Conservation (phyloP, 1,140 invertebrate species). For the Charaxes varanes region DNA sequence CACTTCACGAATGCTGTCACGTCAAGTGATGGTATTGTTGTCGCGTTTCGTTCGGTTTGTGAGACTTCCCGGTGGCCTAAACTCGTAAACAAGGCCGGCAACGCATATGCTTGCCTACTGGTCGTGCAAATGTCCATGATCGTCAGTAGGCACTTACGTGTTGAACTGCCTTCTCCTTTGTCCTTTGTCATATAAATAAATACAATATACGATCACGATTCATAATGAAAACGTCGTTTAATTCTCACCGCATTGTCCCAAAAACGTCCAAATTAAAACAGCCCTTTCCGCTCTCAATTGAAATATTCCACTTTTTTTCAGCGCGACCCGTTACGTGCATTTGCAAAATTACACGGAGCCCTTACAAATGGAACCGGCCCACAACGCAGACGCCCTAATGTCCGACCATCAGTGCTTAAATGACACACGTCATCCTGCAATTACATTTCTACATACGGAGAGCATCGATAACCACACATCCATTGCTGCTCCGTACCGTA, state of each 20-base stretch:
- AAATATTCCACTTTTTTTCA: slow-evolving; percentile 51
- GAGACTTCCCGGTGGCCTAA: too few relatives aligned
- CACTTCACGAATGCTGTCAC: too few relatives aligned
- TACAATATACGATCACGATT: too few relatives aligned
- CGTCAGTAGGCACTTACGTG: too few relatives aligned
- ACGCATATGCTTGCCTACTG: too few relatives aligned
- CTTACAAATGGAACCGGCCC: slow-evolving; percentile 55
- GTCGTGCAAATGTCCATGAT: too few relatives aligned
- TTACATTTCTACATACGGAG: slow-evolving; percentile 25
- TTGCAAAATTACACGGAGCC: slow-evolving; percentile 57
- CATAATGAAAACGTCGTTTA: slow-evolving; percentile 2
- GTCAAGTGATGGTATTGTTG: too few relatives aligned
- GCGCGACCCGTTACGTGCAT: slow-evolving; percentile 49
- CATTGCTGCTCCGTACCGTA: slow-evolving; percentile 26
- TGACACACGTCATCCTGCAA: slow-evolving; percentile 61
- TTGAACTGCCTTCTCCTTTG: too few relatives aligned
- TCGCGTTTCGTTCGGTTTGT: too few relatives aligned
- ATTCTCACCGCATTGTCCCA: slow-evolving; percentile 1
- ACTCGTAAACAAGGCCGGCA: too few relatives aligned
- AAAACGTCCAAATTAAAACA: slow-evolving; percentile 23
- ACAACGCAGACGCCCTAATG: slow-evolving; percentile 67
- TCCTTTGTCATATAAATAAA: too few relatives aligned
- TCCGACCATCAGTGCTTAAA: slow-evolving; percentile 64
- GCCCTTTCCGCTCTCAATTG: slow-evolving; percentile 37
- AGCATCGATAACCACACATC: slow-evolving; percentile 1